Percentiles rank a stretch among this genome's conserved stretches.
These are phyloP conservation scores for Drosophila biarmipes DNA, from an alignment of 1,140 invertebrate species.

Conservation along the genomic window DNA sequence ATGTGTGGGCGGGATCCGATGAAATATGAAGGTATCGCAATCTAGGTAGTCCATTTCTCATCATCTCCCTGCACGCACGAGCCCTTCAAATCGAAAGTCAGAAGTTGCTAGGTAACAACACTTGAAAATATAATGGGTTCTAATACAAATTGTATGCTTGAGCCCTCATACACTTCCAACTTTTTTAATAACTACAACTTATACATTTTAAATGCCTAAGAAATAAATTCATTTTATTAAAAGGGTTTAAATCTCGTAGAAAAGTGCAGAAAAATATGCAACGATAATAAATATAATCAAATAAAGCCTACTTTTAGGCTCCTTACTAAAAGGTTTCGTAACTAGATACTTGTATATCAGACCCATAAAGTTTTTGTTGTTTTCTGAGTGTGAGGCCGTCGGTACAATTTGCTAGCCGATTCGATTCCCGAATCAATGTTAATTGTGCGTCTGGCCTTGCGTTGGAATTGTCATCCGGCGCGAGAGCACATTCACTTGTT, in stretches of 20 bases:
- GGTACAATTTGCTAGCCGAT: neutral
- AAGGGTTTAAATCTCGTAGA: no score
- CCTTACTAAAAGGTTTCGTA: no score
- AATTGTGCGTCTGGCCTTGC: constrained; percentile 71
- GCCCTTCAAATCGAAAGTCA: constrained; percentile 3
- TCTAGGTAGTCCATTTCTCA: constrained; percentile 33
- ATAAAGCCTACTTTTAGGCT: no score
- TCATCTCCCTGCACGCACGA: constrained; percentile 1
- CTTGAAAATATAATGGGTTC: neutral
- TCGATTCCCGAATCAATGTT: constrained; percentile 38
- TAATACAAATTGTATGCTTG: neutral
- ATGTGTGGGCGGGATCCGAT: constrained; percentile 40
- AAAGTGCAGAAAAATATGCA: no score
- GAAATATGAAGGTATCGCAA: constrained; percentile 64
- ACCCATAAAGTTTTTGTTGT: neutral
- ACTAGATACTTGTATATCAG: no score
- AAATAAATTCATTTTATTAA: no score
- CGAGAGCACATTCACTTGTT: constrained; percentile 32
- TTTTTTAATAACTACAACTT: no score
- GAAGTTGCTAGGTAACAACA: neutral
- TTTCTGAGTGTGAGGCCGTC: neutral
- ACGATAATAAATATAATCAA: no score
- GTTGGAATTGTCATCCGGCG: constrained; percentile 17
- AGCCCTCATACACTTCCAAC: no score
- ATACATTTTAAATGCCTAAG: no score